These are phyloP conservation scores for Cyclophora albipunctata DNA, from an alignment of 2,888 invertebrate genomes.

Conservation along the genomic window DNA sequence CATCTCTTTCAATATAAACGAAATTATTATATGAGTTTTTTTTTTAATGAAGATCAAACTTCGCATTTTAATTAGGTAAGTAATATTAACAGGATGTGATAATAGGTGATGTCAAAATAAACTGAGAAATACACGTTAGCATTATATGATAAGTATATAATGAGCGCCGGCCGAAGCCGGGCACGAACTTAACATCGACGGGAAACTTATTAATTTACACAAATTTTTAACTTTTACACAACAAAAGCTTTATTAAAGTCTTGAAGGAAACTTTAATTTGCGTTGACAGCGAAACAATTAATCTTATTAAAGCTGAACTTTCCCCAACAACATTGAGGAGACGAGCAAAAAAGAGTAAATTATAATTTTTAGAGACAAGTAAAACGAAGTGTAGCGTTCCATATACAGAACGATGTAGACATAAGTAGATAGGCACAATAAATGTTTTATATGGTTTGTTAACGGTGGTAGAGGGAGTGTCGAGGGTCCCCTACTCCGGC, in stretches of 20 bases:
- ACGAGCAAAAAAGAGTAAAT: constrained; percentile 29
- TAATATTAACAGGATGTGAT: too few species aligned
- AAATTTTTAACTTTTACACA: constrained; percentile 42
- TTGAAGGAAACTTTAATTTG: constrained; percentile 60
- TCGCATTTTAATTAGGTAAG: too few species aligned
- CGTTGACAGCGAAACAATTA: constrained; percentile 59
- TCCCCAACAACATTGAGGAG: constrained; percentile 22
- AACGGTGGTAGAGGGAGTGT: constrained; percentile 16
- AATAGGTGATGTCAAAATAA: too few species aligned
- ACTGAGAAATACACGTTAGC: too few species aligned
- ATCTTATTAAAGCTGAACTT: constrained; percentile 48
- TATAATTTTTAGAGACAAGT: constrained; percentile 5
- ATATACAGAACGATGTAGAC: background rate
- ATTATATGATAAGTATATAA: too few species aligned
- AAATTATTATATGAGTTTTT: too few species aligned
- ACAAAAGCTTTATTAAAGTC: constrained; percentile 63
- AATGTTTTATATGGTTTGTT: constrained; percentile 1
- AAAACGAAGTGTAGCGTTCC: too few species aligned
- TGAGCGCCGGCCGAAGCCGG: too few species aligned
- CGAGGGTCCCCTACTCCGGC: constrained; percentile 27
- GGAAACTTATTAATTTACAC: too few species aligned
- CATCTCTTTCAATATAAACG: too few species aligned
- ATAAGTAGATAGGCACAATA: constrained; percentile 8
- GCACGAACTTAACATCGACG: too few species aligned
- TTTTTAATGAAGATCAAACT: too few species aligned